Evolutionary conservation across 37 sponge, comb jelly and placozoan genomes (phyloP), one percentile per base, ranked within the genome.

Genomic region (Ianthella basta): DNA sequence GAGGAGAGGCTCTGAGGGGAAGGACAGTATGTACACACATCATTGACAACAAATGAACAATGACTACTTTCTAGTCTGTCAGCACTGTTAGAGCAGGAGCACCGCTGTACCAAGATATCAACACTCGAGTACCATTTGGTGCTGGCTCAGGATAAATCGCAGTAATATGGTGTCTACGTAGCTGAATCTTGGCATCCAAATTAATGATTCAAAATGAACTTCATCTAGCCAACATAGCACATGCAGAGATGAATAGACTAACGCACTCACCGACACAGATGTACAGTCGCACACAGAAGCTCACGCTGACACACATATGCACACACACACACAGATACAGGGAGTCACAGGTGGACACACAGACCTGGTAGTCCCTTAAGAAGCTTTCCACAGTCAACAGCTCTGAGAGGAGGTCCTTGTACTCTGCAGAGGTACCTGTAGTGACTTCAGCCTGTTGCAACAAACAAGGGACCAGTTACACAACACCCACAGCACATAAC

Each of bases 381-480:
- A 91, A 34, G 37, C 72, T 94, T 56, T 96, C 91, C 40, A 91
- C 69, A 3, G 90, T 84, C 44, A 91, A 80, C 70, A 96, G 20
- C 50, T 65, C 54, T 0, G 88, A 83, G 0, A 96, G 65, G 13
- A 56, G 38, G 25, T 33, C 33, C 83, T 91, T 89, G 75, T 82
- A 91, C 34, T 84, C 64, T 16, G 25, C 63, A 21, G 79, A 61
- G 50, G 83, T 91, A 40, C 68, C 72, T 32, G 14, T 82, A 14
- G 36, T 56, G 15, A 96, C 83, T 80, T 96, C 97, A 21, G 41
- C 72, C 92, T 92, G 60, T 16, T 0, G 38, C 35, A 61, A 24
- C 27, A 56, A 18, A 32, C 12, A 80, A 50, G 20, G 32, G 32
- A 15, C 55, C 1, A 80, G 14, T 21, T 39, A 20, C 73, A 56